Percentiles rank a stretch among this genome's conserved stretches.
Evolutionary conservation across 2,888 invertebrate species (phyloP).

Genomic region (Cremastinae sp.): DNA sequence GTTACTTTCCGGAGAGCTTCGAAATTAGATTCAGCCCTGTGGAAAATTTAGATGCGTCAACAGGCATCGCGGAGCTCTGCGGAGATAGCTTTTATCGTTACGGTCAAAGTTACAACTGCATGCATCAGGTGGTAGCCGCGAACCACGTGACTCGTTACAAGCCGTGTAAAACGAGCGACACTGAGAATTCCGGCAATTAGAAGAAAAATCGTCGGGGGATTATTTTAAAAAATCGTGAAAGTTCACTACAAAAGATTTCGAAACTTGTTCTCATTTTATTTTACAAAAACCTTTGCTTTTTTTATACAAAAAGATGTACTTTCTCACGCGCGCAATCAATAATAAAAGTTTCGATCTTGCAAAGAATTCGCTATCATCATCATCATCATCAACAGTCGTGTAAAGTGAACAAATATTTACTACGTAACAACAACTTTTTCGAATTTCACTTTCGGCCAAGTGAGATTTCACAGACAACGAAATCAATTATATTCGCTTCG

Average conservation of each 20-base stretch:
- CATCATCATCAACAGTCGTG: constrained; percentile 50
- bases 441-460: not conserved
- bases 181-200: not conserved
- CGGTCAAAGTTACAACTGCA: not conserved
- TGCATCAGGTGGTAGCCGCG: constrained; percentile 22
- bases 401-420: constrained; percentile 44
- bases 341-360: constrained; percentile 55
- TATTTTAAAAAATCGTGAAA: too few species aligned
- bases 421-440: constrained; percentile 49
- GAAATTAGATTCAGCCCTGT: too few species aligned
- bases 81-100: too few species aligned
- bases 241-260: too few species aligned
- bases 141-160: not conserved
- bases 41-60: too few species aligned
- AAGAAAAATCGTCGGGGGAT: not conserved
- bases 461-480: not conserved
- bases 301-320: constrained; percentile 73
- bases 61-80: too few species aligned
- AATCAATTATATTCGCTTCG: constrained; percentile 37
- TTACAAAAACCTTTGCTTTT: constrained; percentile 70
- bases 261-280: constrained; percentile 65
- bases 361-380: constrained; percentile 51
- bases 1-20: too few species aligned
- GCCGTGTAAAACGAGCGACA: not conserved
- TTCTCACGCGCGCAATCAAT: constrained; percentile 58